phyloP scores from a whole-genome alignment of 2,113 vertebrate genomes.

The Anoura caudifer region DNA sequence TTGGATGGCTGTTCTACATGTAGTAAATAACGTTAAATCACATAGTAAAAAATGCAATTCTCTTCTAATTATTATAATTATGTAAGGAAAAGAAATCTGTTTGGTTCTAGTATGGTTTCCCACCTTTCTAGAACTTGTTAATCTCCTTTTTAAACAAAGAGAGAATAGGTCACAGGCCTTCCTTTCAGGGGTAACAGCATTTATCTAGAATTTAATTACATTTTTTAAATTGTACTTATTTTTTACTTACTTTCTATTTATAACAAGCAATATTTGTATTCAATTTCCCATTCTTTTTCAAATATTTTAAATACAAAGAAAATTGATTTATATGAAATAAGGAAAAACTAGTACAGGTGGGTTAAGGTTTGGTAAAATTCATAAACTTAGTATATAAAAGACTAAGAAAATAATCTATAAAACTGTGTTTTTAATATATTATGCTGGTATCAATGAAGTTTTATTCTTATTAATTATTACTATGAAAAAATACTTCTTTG shows the following conservation, averaged over 20 bases:
- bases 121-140: neutral
- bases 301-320: neutral
- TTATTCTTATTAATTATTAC: neutral
- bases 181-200: neutral
- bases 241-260: neutral
- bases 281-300: neutral
- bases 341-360: neutral
- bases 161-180: neutral
- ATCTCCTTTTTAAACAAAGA: neutral
- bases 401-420: neutral
- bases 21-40: neutral
- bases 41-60: neutral
- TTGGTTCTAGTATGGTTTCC: neutral
- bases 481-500: neutral
- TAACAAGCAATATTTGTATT: neutral
- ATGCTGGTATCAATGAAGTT: neutral
- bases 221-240: neutral
- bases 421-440: neutral
- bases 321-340: neutral
- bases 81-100: neutral
- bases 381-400: neutral
- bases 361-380: neutral
- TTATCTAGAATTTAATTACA: constrained; percentile 4
- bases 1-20: neutral
- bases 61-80: neutral